These are phyloP conservation scores for Drosophila longiperda DNA, from an alignment of 2,888 invertebrate genomes.

Conservation along the genomic window DNA sequence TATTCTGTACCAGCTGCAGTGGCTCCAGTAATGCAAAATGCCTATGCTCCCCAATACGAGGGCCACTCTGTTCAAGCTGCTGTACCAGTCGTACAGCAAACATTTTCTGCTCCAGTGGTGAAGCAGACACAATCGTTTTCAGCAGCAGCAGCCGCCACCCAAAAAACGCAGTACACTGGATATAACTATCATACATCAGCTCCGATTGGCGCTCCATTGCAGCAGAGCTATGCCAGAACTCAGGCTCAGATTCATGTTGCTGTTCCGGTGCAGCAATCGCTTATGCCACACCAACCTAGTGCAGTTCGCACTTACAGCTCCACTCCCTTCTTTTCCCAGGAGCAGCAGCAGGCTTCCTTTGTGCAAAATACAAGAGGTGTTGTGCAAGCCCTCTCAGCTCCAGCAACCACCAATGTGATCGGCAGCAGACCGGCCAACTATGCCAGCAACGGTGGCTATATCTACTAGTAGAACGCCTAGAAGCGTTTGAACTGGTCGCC, in stretches of 20 bases:
- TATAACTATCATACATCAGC: conserved; percentile 47
- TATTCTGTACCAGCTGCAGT: not conserved
- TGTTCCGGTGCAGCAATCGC: conserved; percentile 31
- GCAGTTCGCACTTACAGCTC: conserved; percentile 22
- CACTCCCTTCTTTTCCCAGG: conserved; percentile 33
- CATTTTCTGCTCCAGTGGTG: not conserved
- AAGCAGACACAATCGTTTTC: conserved; percentile 5
- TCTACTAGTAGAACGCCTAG: conserved; percentile 59
- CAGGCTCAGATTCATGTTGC: conserved; percentile 26
- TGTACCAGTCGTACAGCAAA: not conserved
- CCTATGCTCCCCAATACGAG: not conserved
- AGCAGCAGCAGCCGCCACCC: conserved; percentile 18
- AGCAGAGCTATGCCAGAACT: conserved; percentile 27
- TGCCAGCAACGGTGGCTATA: conserved; percentile 75
- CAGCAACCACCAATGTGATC: conserved; percentile 26
- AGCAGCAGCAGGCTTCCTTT: conserved; percentile 48
- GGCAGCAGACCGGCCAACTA: conserved; percentile 47
- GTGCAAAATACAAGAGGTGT: conserved; percentile 10
- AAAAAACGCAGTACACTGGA: conserved; percentile 29
- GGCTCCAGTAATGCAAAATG: not conserved
- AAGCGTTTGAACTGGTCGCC: conserved; percentile 54
- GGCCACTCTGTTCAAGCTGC: not conserved
- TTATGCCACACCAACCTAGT: conserved; percentile 9
- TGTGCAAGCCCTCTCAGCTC: conserved; percentile 18
- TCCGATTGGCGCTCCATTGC: conserved; percentile 17